Base-by-base conservation (phyloP, 2,888 invertebrate genomes). In the Tetheella fluctuosa region DNA sequence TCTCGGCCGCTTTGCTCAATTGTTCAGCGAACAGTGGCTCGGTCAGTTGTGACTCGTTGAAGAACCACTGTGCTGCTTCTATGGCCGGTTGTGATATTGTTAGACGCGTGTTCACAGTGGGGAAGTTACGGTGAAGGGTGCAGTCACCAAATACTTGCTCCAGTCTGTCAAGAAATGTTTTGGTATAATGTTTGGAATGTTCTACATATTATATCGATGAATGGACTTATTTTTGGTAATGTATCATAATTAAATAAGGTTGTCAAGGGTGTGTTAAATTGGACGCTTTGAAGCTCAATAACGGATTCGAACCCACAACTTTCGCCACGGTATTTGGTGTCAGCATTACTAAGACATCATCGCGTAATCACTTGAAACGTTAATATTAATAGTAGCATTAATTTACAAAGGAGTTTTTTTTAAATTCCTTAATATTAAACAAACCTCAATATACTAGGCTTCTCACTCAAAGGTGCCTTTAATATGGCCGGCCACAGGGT, bases 401-500 rank as follows among this genome's bases (percentile, higher is more conserved):
- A n/a, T n/a, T n/a, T n/a, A n/a, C n/a, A n/a, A n/a, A n/a, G n/a
- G n/a, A n/a, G n/a, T n/a, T n/a, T n/a, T n/a, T n/a, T n/a, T n/a
- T n/a, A n/a, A 39, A 1, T n/a, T 6, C 1, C n/a, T 3, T 0
- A 39, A 39, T n/a, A 39, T 39, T n/a, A 39, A 5, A n/a, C 39
- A n/a, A n/a, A 93, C 91, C 89, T 90, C 57, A 97, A 95, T 58
- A 98, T 96, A 52, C 96, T 96, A 0, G 96, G 96, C 81, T 98
- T 98, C 80, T 98, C 98, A 2, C 97, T 97, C 56, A 97, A 95
- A 65, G 96, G 95, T 0, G 97, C 96, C 61, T 94, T 93, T 0
- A 98, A 91, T 23, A 98, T 80, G 1, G 96, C 95, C 0, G 97
- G 96, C 97, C 98, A 98, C 0, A 98, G 83, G 28, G 94, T 88